phyloP scores from a whole-genome alignment of 2,113 vertebrate species.

The Motacilla alba region DNA sequence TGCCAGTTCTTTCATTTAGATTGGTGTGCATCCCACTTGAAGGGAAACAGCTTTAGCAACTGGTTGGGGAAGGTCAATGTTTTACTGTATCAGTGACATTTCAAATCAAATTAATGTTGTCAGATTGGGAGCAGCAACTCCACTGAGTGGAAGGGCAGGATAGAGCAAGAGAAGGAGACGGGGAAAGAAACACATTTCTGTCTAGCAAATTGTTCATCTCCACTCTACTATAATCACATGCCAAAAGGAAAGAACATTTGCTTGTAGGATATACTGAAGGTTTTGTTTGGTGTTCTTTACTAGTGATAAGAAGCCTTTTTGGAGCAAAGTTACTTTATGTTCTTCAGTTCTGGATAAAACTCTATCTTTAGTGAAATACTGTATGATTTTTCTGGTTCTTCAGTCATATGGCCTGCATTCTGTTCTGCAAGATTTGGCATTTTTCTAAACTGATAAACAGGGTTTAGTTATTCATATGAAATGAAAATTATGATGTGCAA shows the following conservation, averaged over 20 bases:
- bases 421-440: not conserved
- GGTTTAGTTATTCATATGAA: not conserved
- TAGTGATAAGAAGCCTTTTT: not conserved
- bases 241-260: not conserved
- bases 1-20: constrained; percentile 20
- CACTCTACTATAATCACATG: not conserved
- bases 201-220: not conserved
- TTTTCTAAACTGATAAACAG: not conserved
- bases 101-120: constrained; percentile 24
- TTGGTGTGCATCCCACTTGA: not conserved
- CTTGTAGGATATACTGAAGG: not conserved
- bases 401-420: not conserved
- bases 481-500: not conserved
- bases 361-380: not conserved
- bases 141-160: not conserved
- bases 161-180: not conserved
- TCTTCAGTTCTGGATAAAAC: not conserved
- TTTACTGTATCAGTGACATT: not conserved
- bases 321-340: not conserved
- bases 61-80: not conserved
- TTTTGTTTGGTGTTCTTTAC: not conserved
- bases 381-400: not conserved
- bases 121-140: not conserved
- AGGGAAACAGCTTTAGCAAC: not conserved
- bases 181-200: not conserved